A percentile compares a stretch with the other conserved stretches of the same genome.
Evolutionary conservation across 2,113 vertebrate species (phyloP).

Genomic region (Leptodactylus fuscus): DNA sequence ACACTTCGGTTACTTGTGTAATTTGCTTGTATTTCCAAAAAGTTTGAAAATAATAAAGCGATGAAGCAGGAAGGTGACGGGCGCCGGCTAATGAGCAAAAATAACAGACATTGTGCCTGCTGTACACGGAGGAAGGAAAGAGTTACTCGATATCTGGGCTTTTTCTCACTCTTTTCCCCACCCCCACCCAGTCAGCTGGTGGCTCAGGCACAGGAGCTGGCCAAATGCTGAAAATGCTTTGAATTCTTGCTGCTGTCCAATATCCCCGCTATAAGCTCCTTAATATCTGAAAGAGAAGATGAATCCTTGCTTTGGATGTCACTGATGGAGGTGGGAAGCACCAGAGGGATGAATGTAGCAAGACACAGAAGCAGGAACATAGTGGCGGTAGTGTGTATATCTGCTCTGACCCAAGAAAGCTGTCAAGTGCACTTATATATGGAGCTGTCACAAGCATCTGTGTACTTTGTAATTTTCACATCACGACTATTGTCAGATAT

Average conservation of each 20-base stretch:
- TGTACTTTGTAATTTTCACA: background rate
- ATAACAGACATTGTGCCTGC: background rate
- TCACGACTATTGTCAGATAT: background rate
- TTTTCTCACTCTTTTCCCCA: background rate
- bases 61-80: background rate
- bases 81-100: background rate
- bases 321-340: slow-evolving; percentile 25
- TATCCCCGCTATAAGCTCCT: slow-evolving; percentile 39
- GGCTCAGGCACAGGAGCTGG: slow-evolving; percentile 37
- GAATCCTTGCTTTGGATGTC: slow-evolving; percentile 3
- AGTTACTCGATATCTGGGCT: slow-evolving; percentile 29
- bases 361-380: background rate
- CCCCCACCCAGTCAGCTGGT: slow-evolving; percentile 48
- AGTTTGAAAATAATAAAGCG: background rate
- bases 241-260: slow-evolving; percentile 52
- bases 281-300: slow-evolving; percentile 9
- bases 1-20: background rate
- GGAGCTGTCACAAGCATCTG: slow-evolving; percentile 23
- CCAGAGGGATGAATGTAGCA: background rate
- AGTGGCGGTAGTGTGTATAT: background rate
- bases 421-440: background rate
- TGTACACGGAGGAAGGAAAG: background rate
- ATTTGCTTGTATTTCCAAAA: slow-evolving; percentile 1
- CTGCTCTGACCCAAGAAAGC: background rate
- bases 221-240: slow-evolving; percentile 59